A percentile compares a stretch with the other conserved stretches of the same genome.
Evolutionary conservation across 2,888 invertebrate species (phyloP).

Genomic region (Zeuzera pyrina): DNA sequence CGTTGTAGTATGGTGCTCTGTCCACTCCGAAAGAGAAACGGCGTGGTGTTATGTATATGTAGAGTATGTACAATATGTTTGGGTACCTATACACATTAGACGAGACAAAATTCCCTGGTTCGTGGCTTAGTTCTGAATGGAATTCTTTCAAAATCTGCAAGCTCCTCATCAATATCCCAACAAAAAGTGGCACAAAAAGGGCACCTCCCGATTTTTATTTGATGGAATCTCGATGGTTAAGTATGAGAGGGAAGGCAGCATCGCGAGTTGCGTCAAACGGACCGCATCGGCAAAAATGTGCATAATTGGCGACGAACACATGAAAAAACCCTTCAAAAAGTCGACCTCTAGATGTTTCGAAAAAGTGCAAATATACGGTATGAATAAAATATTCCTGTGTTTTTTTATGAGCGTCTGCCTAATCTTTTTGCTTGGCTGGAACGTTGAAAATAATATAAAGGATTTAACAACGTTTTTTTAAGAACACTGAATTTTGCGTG

Average conservation of each 20-base stretch:
- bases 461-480: too few relatives aligned
- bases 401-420: too few relatives aligned
- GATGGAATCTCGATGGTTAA: slow-evolving; percentile 58
- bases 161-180: slow-evolving; percentile 58
- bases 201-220: slow-evolving; percentile 60
- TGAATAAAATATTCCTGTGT: too few relatives aligned
- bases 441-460: too few relatives aligned
- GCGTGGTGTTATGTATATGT: background rate
- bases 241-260: slow-evolving; percentile 40
- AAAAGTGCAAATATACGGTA: slow-evolving; percentile 61
- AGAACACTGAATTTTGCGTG: too few relatives aligned
- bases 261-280: slow-evolving; percentile 44
- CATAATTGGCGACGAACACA: slow-evolving; percentile 61
- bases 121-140: slow-evolving; percentile 31
- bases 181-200: slow-evolving; percentile 62
- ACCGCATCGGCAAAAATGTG: slow-evolving; percentile 68
- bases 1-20: too few relatives aligned
- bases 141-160: slow-evolving; percentile 57
- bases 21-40: too few relatives aligned
- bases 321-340: slow-evolving; percentile 67
- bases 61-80: background rate
- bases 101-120: slow-evolving; percentile 43
- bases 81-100: background rate
- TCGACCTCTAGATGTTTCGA: slow-evolving; percentile 65
- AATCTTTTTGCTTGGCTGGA: too few relatives aligned